Evolutionary conservation across 2,797 vertebrate genomes (phyloP), one percentile per base, ranked within the genome.

Genomic region (Columba guinea): DNA sequence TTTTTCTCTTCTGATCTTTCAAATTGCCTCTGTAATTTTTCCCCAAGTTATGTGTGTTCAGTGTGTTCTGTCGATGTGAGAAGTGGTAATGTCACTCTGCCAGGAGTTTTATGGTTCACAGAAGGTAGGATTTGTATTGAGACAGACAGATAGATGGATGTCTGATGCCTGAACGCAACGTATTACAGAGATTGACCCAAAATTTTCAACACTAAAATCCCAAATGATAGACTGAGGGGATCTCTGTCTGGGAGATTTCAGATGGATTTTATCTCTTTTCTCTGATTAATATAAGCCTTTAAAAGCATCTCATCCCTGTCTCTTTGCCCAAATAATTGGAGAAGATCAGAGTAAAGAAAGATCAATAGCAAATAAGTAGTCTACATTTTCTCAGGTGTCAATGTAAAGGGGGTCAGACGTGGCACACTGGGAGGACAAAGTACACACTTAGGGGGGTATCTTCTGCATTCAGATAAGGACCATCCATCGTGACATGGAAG

Each of bases 41-140:
- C 76, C 67, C 80, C 55, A 87, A 79, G 78, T 85, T 92, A 67
- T 37, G 39, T 79, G 76, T 84, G 44, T 49, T 95, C 88, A 92
- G 60, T 94, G 81, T 79, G 63, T 86, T 94, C 80, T 95, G 81
- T 95, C 11, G 2, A 91, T 84, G 89, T 94, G 91, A 93, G 87
- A 94, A 93, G 87, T 91, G 73, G 89, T 88, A 96, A 82, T 88
- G 89, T 95, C 85, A 91, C 69, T 93, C 82, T 78, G 80, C 67
- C 55, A 83, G 83, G 76, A 88, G 81, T 84, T 97, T 96, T 95
- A 94, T 94, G 84, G 94, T 95, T 93, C 93, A 95, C 80, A 88
- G 93, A 94, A 94, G 68, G 74, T 64, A 90, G 67, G 80, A 90
- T 95, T 94, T 96, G 85, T 96, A 91, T 95, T 90, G 77, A 95